Evolutionary conservation across 2,113 vertebrate species (phyloP).

Genomic region (Halcyon senegalensis): DNA sequence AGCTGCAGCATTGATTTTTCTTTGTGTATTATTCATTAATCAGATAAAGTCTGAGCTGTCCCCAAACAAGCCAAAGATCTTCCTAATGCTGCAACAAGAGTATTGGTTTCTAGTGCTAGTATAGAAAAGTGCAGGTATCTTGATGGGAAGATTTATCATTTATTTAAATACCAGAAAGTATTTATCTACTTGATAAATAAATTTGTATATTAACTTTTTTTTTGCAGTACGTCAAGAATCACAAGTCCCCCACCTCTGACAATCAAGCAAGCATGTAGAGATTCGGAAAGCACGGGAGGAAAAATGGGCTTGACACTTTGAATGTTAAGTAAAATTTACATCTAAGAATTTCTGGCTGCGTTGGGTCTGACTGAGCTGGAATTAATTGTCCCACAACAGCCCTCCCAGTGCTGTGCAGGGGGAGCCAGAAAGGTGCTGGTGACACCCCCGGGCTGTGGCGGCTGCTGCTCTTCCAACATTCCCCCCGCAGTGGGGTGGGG

Average conservation of each 20-base stretch:
- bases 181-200: neutral
- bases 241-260: slow-evolving; percentile 74
- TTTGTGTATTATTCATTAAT: neutral
- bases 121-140: neutral
- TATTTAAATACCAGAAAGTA: neutral
- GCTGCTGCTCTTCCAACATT: too few species aligned
- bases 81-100: neutral
- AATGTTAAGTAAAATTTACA: neutral
- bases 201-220: neutral
- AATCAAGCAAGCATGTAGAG: slow-evolving; percentile 71
- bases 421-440: too few species aligned
- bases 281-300: slow-evolving; percentile 70
- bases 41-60: neutral
- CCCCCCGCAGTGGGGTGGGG: too few species aligned
- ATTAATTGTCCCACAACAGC: too few species aligned
- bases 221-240: slow-evolving; percentile 80
- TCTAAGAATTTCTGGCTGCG: neutral
- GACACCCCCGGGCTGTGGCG: too few species aligned
- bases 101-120: neutral
- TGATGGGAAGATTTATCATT: neutral
- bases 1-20: neutral
- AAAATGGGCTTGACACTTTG: neutral
- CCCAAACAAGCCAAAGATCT: neutral
- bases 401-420: too few species aligned
- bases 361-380: too few species aligned